These are phyloP conservation scores for Stichopus horrens DNA, from an alignment of 53 echinoderm and acorn worm species.

Conservation along the genomic window DNA sequence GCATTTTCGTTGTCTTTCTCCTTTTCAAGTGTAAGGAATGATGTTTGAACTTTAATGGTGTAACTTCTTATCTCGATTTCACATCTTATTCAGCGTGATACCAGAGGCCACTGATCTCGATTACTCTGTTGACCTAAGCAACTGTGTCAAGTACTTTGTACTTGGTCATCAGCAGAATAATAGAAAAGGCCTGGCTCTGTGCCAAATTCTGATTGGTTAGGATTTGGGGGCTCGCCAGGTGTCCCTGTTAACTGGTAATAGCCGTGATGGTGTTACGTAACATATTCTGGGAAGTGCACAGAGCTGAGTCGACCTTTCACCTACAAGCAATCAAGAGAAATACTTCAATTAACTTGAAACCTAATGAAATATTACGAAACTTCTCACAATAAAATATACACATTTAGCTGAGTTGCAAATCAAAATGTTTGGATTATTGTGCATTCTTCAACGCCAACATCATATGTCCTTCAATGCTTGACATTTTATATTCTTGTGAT, in stretches of 20 bases:
- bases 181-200: neutral
- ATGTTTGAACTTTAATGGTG: neutral
- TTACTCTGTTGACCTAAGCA: neutral
- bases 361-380: too few species aligned
- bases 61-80: too few species aligned
- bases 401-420: too few species aligned
- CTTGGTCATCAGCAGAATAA: neutral
- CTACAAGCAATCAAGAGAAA: neutral
- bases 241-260: neutral
- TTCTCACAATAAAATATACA: too few species aligned
- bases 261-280: neutral
- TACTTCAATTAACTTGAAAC: too few species aligned
- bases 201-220: neutral
- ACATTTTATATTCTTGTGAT: too few species aligned
- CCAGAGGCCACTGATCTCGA: neutral
- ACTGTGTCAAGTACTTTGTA: neutral
- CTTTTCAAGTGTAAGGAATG: neutral
- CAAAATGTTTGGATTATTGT: too few species aligned
- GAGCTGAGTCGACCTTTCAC: neutral
- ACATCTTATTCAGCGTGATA: neutral
- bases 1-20: neutral
- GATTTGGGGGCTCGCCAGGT: neutral
- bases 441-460: too few species aligned
- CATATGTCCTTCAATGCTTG: too few species aligned
- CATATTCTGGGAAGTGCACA: neutral